Percentiles rank a stretch among this genome's conserved stretches.
phyloP scores from a whole-genome alignment of 2,888 invertebrate genomes.

The Cremastinae sp. region DNA sequence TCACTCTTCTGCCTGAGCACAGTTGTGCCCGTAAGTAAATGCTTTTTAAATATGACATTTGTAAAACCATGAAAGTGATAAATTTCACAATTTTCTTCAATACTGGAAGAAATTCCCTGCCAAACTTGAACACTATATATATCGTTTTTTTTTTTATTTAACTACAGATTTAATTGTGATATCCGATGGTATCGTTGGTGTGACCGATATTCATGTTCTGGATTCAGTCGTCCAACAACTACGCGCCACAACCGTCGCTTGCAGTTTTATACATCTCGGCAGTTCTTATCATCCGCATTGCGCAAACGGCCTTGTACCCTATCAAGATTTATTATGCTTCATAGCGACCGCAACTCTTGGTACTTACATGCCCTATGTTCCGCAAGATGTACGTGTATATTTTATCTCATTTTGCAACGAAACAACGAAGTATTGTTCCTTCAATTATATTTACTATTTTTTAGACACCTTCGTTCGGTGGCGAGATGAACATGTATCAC shows the following conservation, averaged over 20 bases:
- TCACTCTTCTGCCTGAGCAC: slow-evolving; percentile 88
- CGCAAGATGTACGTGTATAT: slow-evolving; percentile 79
- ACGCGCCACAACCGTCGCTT: slow-evolving; percentile 86
- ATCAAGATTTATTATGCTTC: slow-evolving; percentile 88
- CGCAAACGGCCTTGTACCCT: slow-evolving; percentile 86
- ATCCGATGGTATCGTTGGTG: slow-evolving; percentile 88
- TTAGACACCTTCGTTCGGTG: slow-evolving; percentile 65
- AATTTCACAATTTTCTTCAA: no score
- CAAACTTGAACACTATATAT: no score
- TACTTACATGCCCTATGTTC: slow-evolving; percentile 84
- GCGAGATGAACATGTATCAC: slow-evolving; percentile 83
- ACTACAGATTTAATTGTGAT: slow-evolving; percentile 86
- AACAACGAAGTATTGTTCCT: no score
- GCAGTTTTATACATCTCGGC: slow-evolving; percentile 88
- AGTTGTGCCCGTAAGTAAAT: slow-evolving; percentile 85
- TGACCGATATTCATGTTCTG: slow-evolving; percentile 87
- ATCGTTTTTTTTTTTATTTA: slow-evolving; percentile 39
- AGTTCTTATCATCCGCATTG: slow-evolving; percentile 85
- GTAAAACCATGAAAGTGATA: no score
- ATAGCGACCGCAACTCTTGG: slow-evolving; percentile 89
- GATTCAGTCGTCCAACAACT: slow-evolving; percentile 88
- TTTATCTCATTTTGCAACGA: background rate
- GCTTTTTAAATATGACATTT: no score
- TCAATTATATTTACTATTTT: slow-evolving; percentile 3
- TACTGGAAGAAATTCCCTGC: no score